Evolutionary conservation across 2,888 invertebrate species (phyloP).

Genomic region (Drosophila lutescens): DNA sequence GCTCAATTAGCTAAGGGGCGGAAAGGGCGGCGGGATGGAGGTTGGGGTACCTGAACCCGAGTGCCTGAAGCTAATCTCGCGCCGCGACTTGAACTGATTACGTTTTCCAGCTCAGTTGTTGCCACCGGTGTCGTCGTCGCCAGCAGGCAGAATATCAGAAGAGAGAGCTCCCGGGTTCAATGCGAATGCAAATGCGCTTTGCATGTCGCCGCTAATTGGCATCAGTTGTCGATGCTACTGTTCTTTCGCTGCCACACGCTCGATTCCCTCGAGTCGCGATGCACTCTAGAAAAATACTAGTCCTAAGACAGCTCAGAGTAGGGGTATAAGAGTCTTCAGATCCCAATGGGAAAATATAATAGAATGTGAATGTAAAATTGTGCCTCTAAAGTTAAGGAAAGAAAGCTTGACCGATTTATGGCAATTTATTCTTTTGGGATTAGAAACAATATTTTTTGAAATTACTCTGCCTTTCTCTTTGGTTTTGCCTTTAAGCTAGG

Average conservation of each 20-base stretch:
- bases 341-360: neutral
- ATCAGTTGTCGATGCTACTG: constrained; percentile 73
- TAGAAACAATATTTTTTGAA: too few relatives aligned
- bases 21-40: neutral
- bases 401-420: neutral
- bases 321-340: neutral
- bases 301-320: neutral
- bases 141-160: constrained; percentile 14
- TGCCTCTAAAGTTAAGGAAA: neutral
- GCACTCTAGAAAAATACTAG: constrained; percentile 7
- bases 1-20: constrained; percentile 33
- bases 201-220: constrained; percentile 78
- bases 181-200: constrained; percentile 78
- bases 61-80: constrained; percentile 28
- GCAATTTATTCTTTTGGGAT: too few relatives aligned
- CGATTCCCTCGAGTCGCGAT: constrained; percentile 6
- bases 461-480: too few relatives aligned
- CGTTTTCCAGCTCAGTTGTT: constrained; percentile 29
- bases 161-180: constrained; percentile 32
- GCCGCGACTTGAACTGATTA: constrained; percentile 40
- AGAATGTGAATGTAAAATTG: neutral
- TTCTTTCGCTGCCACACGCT: constrained; percentile 30
- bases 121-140: constrained; percentile 35
- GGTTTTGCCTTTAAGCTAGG: too few relatives aligned
- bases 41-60: constrained; percentile 4